Conservation (phyloP, 2,797 vertebrate species). For the Schizopygopsis pylzovi region DNA sequence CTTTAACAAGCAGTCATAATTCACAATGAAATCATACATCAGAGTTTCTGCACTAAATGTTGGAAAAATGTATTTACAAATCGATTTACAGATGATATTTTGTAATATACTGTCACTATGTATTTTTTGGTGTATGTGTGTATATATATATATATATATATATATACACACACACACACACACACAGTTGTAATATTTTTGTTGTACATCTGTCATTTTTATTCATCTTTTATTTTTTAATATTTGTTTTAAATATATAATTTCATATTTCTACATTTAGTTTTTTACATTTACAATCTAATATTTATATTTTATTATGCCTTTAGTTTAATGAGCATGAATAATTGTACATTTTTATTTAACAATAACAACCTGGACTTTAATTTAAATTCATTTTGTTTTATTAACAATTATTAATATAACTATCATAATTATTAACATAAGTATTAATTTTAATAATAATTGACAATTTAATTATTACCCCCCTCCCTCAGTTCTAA, state of each 20-base stretch:
- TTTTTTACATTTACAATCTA: not conserved
- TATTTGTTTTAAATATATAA: too few species aligned
- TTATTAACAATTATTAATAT: not conserved
- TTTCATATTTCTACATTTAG: too few species aligned
- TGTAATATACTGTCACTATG: not conserved
- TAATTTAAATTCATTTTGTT: not conserved
- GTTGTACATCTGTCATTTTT: too few species aligned
- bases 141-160: not conserved
- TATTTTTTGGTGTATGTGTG: not conserved
- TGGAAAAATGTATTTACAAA: not conserved
- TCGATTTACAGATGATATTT: not conserved
- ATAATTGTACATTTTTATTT: not conserved
- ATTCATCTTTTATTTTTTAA: too few species aligned
- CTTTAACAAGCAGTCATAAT: conserved; percentile 34
- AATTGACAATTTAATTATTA: not conserved
- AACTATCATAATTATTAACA: not conserved
- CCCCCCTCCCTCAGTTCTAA: too few species aligned
- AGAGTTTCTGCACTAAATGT: not conserved
- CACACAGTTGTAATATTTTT: too few species aligned
- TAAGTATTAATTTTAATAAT: not conserved
- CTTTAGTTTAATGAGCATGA: not conserved
- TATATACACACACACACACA: too few species aligned
- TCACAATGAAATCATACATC: not conserved
- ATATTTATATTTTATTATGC: not conserved
- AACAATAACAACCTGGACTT: not conserved